phyloP scores from a whole-genome alignment of 53 echinoderm and acorn worm genomes.

The Holothuria leucospilota region DNA sequence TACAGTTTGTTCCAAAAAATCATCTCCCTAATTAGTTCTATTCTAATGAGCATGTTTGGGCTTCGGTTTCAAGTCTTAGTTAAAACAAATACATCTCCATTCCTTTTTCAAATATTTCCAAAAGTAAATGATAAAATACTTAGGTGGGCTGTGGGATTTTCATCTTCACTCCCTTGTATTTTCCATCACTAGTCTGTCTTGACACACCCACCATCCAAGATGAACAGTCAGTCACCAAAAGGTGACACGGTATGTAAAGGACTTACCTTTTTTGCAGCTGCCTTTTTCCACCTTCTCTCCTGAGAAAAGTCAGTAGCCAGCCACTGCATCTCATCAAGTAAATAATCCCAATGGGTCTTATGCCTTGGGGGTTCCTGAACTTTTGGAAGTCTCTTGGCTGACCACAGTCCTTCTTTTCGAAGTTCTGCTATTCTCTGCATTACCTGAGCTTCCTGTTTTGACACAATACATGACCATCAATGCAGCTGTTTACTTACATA shows the following conservation, averaged over 20 bases:
- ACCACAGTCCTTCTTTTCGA: conserved; percentile 92
- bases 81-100: too few relatives aligned
- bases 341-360: conserved; percentile 98
- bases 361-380: conserved; percentile 97
- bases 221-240: neutral
- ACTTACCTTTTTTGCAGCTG: conserved; percentile 87
- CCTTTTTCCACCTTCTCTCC: conserved; percentile 98
- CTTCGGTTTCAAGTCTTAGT: too few relatives aligned
- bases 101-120: too few relatives aligned
- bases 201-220: neutral
- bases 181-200: neutral
- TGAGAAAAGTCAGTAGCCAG: conserved; percentile 90
- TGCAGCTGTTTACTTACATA: too few relatives aligned
- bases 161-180: too few relatives aligned
- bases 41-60: too few relatives aligned
- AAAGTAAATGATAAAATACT: too few relatives aligned
- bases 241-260: neutral
- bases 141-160: neutral
- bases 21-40: too few relatives aligned
- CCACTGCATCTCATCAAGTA: conserved; percentile 98
- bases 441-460: conserved; percentile 92
- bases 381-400: conserved; percentile 89
- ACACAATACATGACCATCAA: too few relatives aligned
- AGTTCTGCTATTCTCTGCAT: conserved; percentile 98
- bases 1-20: too few relatives aligned